Conservation (phyloP, 1,140 invertebrate species). For the Nomia melanderi region DNA sequence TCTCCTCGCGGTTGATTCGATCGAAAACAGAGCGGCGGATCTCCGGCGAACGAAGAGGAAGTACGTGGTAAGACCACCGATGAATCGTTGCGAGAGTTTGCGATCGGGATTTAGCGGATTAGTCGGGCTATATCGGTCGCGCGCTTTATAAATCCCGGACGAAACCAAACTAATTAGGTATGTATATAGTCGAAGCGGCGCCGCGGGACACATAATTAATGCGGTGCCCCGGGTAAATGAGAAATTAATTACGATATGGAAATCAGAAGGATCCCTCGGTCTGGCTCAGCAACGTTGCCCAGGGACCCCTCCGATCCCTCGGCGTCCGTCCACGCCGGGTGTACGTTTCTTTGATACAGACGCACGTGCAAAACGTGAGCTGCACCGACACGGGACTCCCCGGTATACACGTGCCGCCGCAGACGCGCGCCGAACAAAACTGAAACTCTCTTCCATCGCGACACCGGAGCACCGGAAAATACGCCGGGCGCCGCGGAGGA, state of each 20-base stretch:
- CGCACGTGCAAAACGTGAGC: slow-evolving; percentile 36
- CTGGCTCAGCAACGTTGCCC: slow-evolving; percentile 29
- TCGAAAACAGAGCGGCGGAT: background rate
- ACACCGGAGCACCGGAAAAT: background rate
- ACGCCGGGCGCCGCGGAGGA: no score
- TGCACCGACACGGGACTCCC: background rate
- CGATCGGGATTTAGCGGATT: slow-evolving; percentile 25
- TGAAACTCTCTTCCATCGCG: background rate
- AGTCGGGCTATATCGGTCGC: slow-evolving; percentile 6
- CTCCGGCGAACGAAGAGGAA: background rate
- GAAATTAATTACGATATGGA: slow-evolving; percentile 73
- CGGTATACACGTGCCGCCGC: slow-evolving; percentile 24
- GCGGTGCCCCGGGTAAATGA: slow-evolving; percentile 61
- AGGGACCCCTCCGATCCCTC: background rate
- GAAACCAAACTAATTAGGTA: slow-evolving; percentile 66
- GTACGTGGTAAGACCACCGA: background rate
- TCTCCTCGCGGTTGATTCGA: background rate
- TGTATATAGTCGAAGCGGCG: slow-evolving; percentile 58
- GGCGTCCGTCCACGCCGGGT: background rate
- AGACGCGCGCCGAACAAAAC: slow-evolving; percentile 3
- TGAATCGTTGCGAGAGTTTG: slow-evolving; percentile 23
- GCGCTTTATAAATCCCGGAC: slow-evolving; percentile 55
- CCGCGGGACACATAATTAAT: slow-evolving; percentile 65
- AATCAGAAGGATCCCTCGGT: slow-evolving; percentile 56
- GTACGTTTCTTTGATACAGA: slow-evolving; percentile 49